Evolutionary conservation across 1,140 invertebrate species (phyloP).

Genomic region (Dinothrombium tinctorium): DNA sequence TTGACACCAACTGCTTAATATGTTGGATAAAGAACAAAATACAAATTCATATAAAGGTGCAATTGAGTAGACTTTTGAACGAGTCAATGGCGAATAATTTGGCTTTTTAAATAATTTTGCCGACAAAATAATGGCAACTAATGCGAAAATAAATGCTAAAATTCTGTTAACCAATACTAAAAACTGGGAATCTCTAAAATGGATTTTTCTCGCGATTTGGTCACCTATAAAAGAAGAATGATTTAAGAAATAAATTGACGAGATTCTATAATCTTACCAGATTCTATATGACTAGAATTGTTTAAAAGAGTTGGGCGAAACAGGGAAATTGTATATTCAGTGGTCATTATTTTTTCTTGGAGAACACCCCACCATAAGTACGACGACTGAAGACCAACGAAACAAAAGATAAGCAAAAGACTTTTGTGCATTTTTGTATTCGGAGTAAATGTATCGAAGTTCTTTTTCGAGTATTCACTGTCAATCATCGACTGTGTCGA

Average conservation of each 20-base stretch:
- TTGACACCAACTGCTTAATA: constrained; percentile 97
- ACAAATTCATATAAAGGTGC: constrained; percentile 84
- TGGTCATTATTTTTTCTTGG: constrained; percentile 35
- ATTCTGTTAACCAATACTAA: constrained; percentile 80
- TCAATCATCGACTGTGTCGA: background rate
- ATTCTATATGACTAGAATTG: constrained; percentile 19
- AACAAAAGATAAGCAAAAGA: constrained; percentile 31
- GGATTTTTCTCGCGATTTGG: constrained; percentile 8
- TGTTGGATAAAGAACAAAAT: constrained; percentile 89
- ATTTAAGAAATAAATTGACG: constrained; percentile 22
- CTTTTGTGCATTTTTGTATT: background rate
- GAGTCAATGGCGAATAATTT: background rate
- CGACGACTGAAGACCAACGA: constrained; percentile 60
- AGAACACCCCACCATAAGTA: constrained; percentile 83
- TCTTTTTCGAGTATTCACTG: background rate
- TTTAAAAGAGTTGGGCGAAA: constrained; percentile 18
- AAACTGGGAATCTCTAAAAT: constrained; percentile 77
- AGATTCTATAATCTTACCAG: background rate
- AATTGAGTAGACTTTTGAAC: background rate
- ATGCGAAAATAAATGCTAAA: constrained; percentile 50
- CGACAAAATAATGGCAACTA: constrained; percentile 19
- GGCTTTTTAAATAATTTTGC: background rate
- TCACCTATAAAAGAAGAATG: background rate
- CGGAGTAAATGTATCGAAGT: background rate
- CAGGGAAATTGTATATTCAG: constrained; percentile 36